Evolutionary conservation across 2,797 vertebrate genomes (phyloP).

Genomic region (Antennarius maculatus): DNA sequence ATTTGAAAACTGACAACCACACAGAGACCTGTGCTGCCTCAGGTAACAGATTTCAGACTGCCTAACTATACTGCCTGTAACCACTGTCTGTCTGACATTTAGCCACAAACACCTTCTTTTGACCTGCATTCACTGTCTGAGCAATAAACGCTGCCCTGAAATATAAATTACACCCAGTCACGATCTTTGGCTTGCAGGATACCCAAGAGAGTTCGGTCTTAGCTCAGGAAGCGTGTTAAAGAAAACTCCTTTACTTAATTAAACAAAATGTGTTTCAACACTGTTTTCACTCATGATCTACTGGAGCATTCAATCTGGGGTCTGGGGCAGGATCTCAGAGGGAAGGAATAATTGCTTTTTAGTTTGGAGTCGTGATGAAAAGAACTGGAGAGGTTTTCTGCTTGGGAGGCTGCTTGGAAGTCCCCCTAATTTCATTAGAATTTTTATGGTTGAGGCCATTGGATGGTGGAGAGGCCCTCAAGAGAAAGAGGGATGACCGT

Average conservation of each 20-base stretch:
- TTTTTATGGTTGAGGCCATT: constrained; percentile 73
- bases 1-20: constrained; percentile 52
- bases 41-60: constrained; percentile 84
- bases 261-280: constrained; percentile 52
- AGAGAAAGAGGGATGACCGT: constrained; percentile 67
- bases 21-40: constrained; percentile 84
- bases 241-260: constrained; percentile 63
- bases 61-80: constrained; percentile 50
- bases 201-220: constrained; percentile 56
- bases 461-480: constrained; percentile 64
- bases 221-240: constrained; percentile 54
- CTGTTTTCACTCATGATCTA: constrained; percentile 37
- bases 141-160: constrained; percentile 47
- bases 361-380: constrained; percentile 54
- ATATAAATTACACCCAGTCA: constrained; percentile 58
- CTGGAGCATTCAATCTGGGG: constrained; percentile 35
- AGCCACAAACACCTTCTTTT: constrained; percentile 53
- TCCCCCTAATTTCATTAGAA: constrained; percentile 67
- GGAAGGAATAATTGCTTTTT: constrained; percentile 59
- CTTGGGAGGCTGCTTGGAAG: constrained; percentile 61
- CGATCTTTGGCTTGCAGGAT: constrained; percentile 54
- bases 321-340: constrained; percentile 38
- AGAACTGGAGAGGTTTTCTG: constrained; percentile 51
- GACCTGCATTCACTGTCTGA: constrained; percentile 52
- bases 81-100: constrained; percentile 69